phyloP scores from a whole-genome alignment of 2,113 vertebrate species.

The Pelvicachromis taeniatus region DNA sequence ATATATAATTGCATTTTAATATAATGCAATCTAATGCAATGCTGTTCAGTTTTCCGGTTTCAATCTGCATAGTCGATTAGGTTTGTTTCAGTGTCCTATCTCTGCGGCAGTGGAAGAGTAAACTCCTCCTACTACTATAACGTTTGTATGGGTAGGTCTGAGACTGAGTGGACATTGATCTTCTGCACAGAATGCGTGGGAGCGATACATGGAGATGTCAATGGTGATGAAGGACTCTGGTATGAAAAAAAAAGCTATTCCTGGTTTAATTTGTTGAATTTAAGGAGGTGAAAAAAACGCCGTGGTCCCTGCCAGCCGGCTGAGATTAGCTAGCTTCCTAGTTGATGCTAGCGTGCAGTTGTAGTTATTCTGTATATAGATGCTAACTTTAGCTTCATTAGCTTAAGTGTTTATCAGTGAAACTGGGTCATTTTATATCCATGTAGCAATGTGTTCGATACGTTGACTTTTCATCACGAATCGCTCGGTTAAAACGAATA shows the following conservation, averaged over 20 bases:
- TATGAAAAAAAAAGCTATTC: conserved; percentile 23
- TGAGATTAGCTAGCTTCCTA: neutral
- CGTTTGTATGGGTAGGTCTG: conserved; percentile 32
- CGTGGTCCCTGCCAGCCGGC: neutral
- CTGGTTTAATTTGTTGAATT: neutral
- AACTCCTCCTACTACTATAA: conserved; percentile 38
- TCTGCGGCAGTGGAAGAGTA: neutral
- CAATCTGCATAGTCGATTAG: neutral
- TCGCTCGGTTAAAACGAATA: neutral
- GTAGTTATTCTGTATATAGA: neutral
- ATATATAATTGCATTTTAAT: too few species aligned
- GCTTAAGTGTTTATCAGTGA: neutral
- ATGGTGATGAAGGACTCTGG: conserved; percentile 50
- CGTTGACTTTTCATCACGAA: neutral
- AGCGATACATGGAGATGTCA: conserved; percentile 55
- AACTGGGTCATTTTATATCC: neutral
- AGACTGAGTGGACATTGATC: conserved; percentile 17
- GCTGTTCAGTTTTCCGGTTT: neutral
- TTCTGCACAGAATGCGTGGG: conserved; percentile 39
- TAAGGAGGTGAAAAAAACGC: neutral
- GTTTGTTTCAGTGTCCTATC: neutral
- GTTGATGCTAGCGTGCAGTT: conserved; percentile 10
- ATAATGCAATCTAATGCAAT: neutral
- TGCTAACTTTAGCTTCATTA: conserved; percentile 23
- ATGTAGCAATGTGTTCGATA: neutral